Evolutionary conservation across 2,888 invertebrate genomes (phyloP), one percentile per base, ranked within the genome.

Genomic region (Leptinotarsa haldemani): DNA sequence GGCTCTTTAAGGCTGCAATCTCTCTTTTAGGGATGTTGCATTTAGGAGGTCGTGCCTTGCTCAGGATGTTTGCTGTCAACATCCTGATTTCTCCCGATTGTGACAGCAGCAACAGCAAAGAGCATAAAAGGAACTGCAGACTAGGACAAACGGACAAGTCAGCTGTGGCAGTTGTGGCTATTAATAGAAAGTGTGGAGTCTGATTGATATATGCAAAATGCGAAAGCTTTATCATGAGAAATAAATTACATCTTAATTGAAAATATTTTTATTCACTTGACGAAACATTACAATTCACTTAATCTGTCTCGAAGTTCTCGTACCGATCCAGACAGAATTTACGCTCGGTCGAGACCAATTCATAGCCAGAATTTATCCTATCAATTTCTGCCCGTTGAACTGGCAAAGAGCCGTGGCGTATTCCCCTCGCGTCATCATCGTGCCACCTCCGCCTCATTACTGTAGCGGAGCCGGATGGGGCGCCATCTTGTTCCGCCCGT

Each of bases 331-430:
- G 76, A 75, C 77, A 69, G 74, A 77, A 77, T 79, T 79, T 71
- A 79, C 79, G 79, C 79, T 89, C 89, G 89, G 89, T 86, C 88
- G 89, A 87, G 88, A 89, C 89, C 89, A 89, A 90, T 90, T 90
- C 90, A 89, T 89, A 89, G 88, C 89, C 89, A 89, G 90, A 90
- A 90, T 90, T 90, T 90, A 90, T 90, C 90, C 90, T 89, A 90
- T 90, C 90, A 90, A 90, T 90, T 90, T 90, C 90, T 89, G 90
- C 90, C 89, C 89, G 89, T 88, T 89, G 89, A 89, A 89, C 90
- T 88, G 90, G 89, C 89, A 90, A 90, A 89, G 89, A 89, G 89
- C 88, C 79, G 77, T 79, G 80, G 80, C 80, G 20, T 71, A 68
- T 74, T 74, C 78, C 74, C 72, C 69, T 80, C 77, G 48, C 77